Conservation (phyloP, 1,140 invertebrate genomes). For the Popillia japonica region DNA sequence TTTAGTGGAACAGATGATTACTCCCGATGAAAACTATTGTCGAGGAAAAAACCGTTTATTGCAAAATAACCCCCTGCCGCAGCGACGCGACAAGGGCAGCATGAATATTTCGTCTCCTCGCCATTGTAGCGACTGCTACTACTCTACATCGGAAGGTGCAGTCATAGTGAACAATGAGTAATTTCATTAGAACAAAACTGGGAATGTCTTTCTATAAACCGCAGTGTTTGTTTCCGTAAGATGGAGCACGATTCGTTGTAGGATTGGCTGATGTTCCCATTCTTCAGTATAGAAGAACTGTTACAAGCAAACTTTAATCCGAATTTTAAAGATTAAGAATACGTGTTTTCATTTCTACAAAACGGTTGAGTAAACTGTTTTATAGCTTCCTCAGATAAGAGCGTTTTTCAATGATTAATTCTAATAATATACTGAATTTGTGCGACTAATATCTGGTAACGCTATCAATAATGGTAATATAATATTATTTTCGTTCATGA, state of each 20-base stretch:
- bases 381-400: background rate
- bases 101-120: too few species aligned
- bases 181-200: slow-evolving; percentile 7
- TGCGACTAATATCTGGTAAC: background rate
- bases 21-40: too few species aligned
- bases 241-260: background rate
- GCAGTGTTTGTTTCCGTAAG: background rate
- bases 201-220: background rate
- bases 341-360: background rate
- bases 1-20: too few species aligned
- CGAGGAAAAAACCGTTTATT: too few species aligned
- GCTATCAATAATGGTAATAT: too few species aligned
- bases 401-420: background rate
- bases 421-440: background rate
- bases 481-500: too few species aligned
- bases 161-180: background rate
- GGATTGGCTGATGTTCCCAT: background rate
- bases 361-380: background rate
- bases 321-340: background rate
- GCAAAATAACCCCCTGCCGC: too few species aligned
- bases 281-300: background rate
- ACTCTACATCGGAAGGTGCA: background rate
- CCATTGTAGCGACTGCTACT: too few species aligned
- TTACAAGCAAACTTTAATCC: background rate
- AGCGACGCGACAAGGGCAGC: too few species aligned